Base-by-base conservation (phyloP, 2,888 invertebrate species). In the Phoronis australis region DNA sequence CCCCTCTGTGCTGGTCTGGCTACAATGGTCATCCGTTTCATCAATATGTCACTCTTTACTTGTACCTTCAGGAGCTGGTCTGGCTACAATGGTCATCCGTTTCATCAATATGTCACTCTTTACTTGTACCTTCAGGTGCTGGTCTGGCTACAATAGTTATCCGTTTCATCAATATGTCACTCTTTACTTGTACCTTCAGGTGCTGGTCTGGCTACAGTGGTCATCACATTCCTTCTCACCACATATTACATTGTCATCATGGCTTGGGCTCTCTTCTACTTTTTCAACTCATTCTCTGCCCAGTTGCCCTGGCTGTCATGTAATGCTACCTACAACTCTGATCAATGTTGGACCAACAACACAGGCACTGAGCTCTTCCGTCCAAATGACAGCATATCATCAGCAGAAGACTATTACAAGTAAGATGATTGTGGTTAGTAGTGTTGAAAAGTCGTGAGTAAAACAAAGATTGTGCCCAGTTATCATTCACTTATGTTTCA, bases 181-280 rank as follows among this genome's bases (percentile, higher is more conserved):
- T n/a, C n/a, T n/a, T n/a, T n/a, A n/a, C n/a, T n/a, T n/a, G n/a
- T n/a, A 31, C 50, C 50, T 38, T 4, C 79, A 93, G 93, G 94
- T 68, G 89, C 91, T 61, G 95, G 94, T 51, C 81, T 95, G 64
- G 91, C 92, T 53, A 92, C 91, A 75, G 92, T 94, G 57, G 86
- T 93, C 75, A 89, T 94, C 76, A 93, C 94, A 60, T 92, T 94
- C 80, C 81, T 93, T 72, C 88, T 95, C 85, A 90, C 92, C 61
- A 91, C 93, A 46, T 94, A 94, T 79, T 94, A 94, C 79, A 92
- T 91, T 77, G 90, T 94, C 62, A 90, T 95, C 76, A 92, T 94
- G 78, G 89, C 90, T 54, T 94, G 94, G 83, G 87, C 90, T 47
- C 87, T 93, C 67, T 93, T 90, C 78, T 94, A 93, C 79, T 87